Evolutionary conservation across 2,113 vertebrate genomes (phyloP).

Genomic region (Microcebus ravelobensis): DNA sequence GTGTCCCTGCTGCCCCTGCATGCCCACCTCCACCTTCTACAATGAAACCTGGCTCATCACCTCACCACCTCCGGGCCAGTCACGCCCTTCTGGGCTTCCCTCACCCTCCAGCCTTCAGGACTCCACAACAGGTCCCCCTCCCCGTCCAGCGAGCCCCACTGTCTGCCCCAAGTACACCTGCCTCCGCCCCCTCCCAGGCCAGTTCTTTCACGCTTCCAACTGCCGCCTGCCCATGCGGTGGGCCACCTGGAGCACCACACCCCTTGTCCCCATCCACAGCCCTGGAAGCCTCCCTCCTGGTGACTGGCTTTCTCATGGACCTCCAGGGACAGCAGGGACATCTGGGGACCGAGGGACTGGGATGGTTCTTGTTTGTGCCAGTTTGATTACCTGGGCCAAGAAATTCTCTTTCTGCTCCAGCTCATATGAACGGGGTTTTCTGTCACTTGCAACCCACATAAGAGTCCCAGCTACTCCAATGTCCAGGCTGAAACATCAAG

Average conservation of each 20-base stretch:
- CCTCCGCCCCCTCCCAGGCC: background rate
- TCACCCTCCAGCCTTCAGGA: background rate
- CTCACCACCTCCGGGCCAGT: background rate
- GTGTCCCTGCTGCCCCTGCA: background rate
- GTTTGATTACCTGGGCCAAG: background rate
- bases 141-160: accelerated
- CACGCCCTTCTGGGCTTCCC: background rate
- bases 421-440: background rate
- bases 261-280: background rate
- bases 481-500: background rate
- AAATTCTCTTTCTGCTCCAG: background rate
- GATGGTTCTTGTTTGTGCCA: background rate
- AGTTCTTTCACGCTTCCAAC: background rate
- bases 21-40: background rate
- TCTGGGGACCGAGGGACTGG: background rate
- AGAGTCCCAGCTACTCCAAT: background rate
- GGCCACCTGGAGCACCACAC: too few relatives aligned
- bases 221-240: too few relatives aligned
- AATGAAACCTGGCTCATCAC: background rate
- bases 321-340: background rate
- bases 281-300: background rate
- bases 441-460: background rate
- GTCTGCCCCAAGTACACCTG: background rate
- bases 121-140: background rate
- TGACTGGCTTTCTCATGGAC: background rate